Evolutionary conservation across 2,113 vertebrate genomes (phyloP).

Genomic region (Lutjanus erythropterus): DNA sequence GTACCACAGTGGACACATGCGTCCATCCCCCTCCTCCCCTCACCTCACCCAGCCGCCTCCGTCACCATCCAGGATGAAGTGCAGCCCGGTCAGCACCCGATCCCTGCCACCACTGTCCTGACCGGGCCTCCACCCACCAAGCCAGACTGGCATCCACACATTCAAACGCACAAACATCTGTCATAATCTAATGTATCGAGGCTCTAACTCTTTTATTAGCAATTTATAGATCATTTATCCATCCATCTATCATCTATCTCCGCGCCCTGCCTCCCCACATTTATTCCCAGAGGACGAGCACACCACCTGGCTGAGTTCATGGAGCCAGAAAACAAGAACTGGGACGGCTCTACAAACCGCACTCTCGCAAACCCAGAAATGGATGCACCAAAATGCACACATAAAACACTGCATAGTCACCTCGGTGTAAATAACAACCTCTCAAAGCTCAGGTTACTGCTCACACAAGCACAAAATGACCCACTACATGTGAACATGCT

Average conservation of each 20-base stretch:
- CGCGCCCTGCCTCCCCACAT: conserved; percentile 15
- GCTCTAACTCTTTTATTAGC: conserved; percentile 51
- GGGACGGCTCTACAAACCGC: conserved; percentile 32
- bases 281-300: conserved; percentile 38
- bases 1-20: conserved; percentile 50
- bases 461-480: conserved; percentile 48
- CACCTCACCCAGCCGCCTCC: conserved; percentile 74
- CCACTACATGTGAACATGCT: conserved; percentile 35
- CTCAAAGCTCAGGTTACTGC: conserved; percentile 70
- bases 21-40: conserved; percentile 78
- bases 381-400: conserved; percentile 24
- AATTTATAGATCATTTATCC: conserved; percentile 42
- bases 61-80: conserved; percentile 69
- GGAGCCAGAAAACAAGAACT: conserved; percentile 42
- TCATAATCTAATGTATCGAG: conserved; percentile 38
- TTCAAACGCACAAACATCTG: conserved; percentile 32
- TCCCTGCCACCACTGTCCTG: conserved; percentile 80
- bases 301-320: conserved; percentile 26
- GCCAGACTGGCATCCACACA: background rate
- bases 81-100: conserved; percentile 78
- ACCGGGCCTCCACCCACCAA: conserved; percentile 32
- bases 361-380: conserved; percentile 16
- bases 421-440: conserved; percentile 32
- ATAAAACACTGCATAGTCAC: conserved; percentile 19
- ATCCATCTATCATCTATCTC: conserved; percentile 31